A percentile compares a stretch with the other conserved stretches of the same genome.
Conservation (phyloP, 2,113 vertebrate species). For the Seriola dumerili region DNA sequence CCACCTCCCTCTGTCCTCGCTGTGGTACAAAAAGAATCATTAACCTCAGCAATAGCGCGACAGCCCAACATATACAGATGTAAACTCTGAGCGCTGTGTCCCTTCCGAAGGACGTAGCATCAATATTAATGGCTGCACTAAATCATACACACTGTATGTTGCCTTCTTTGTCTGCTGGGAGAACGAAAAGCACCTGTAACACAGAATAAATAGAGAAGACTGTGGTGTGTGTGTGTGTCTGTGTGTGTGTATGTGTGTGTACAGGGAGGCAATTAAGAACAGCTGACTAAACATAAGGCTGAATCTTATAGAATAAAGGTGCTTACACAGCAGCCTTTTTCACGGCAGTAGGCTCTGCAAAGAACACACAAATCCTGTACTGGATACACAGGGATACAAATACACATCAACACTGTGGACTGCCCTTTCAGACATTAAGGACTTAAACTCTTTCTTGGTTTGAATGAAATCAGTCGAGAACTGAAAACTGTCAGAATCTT, state of each 20-base stretch:
- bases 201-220: slow-evolving; percentile 1
- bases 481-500: neutral
- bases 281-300: slow-evolving; percentile 71
- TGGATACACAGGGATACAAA: slow-evolving; percentile 1
- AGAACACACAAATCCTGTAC: neutral
- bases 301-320: slow-evolving; percentile 51
- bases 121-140: neutral
- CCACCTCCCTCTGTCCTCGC: neutral
- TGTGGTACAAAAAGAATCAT: slow-evolving; percentile 31
- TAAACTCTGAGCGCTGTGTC: neutral
- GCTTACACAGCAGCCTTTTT: slow-evolving; percentile 63
- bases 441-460: neutral
- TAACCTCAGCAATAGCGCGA: slow-evolving; percentile 9
- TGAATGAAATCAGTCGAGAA: neutral
- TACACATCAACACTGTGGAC: neutral
- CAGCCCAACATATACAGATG: neutral
- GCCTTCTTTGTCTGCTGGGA: slow-evolving; percentile 13
- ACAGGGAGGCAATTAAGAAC: slow-evolving; percentile 45
- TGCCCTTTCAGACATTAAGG: neutral
- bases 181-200: slow-evolving; percentile 62
- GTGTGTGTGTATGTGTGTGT: slow-evolving; percentile 12
- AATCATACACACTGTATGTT: slow-evolving; percentile 17
- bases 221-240: slow-evolving; percentile 9
- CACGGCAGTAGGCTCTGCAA: slow-evolving; percentile 31
- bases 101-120: slow-evolving; percentile 9